These are phyloP conservation scores for Ferrisia virgata DNA, from an alignment of 2,888 invertebrate species.

Conservation along the genomic window DNA sequence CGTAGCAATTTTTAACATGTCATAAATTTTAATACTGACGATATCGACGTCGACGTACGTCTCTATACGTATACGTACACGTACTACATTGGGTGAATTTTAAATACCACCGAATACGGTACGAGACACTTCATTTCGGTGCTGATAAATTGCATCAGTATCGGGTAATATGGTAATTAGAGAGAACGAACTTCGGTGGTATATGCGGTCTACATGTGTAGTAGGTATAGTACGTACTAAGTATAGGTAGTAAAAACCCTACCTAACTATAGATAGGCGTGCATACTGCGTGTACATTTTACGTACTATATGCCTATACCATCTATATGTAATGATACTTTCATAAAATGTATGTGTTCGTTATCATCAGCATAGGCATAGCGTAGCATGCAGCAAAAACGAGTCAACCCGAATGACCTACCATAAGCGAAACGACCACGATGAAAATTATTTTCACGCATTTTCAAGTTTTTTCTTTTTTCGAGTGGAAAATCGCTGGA, in stretches of 20 bases:
- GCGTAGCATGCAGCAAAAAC: too few relatives aligned
- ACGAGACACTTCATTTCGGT: not conserved
- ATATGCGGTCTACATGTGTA: too few relatives aligned
- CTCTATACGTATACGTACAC: too few relatives aligned
- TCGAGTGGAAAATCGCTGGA: not conserved
- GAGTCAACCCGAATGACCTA: not conserved
- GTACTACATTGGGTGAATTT: not conserved
- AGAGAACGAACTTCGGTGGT: not conserved
- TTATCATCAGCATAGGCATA: too few relatives aligned
- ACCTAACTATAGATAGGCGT: too few relatives aligned
- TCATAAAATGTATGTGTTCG: not conserved
- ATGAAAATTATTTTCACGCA: not conserved
- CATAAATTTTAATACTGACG: not conserved
- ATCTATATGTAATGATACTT: not conserved
- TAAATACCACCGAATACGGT: not conserved
- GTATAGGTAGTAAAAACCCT: too few relatives aligned
- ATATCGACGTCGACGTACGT: not conserved
- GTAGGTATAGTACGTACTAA: too few relatives aligned
- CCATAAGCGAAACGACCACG: not conserved
- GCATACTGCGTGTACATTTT: too few relatives aligned
- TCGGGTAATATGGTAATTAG: not conserved
- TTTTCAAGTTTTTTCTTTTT: slow-evolving; percentile 1
- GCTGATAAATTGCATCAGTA: slow-evolving; percentile 1
- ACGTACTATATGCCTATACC: too few relatives aligned
- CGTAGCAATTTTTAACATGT: not conserved